Evolutionary conservation across 35 echinoderm and acorn worm genomes (phyloP).

Genomic region (Anneissia japonica): DNA sequence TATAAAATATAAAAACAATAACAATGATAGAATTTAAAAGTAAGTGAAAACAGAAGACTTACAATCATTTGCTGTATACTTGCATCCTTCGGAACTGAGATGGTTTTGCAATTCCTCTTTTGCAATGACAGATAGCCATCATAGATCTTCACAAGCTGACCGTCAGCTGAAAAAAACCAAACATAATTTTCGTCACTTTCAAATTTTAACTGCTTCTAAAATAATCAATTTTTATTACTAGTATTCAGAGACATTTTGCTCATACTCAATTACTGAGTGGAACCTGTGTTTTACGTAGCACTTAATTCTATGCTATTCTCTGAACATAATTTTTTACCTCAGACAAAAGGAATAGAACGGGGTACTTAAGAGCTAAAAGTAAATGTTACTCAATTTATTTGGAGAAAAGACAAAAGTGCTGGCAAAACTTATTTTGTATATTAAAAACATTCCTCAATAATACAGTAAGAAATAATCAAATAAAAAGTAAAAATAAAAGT

Average conservation of each 20-base stretch:
- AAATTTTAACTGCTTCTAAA: background rate
- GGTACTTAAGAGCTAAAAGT: no score
- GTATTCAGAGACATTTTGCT: background rate
- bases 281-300: background rate
- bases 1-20: no score
- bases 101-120: background rate
- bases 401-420: no score
- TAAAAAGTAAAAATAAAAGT: no score
- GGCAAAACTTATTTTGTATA: no score
- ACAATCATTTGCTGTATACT: background rate
- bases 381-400: no score
- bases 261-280: background rate
- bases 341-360: no score
- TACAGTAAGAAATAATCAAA: no score
- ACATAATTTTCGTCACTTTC: background rate
- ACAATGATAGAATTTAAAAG: no score
- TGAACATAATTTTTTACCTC: no score
- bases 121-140: background rate
- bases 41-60: background rate
- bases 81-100: slow-evolving; percentile 3
- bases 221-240: background rate
- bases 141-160: background rate
- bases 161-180: slow-evolving; percentile 7
- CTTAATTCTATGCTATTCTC: no score
- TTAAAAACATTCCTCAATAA: no score